Base-by-base conservation (phyloP, 2,797 vertebrate genomes). In the Pampus argenteus region DNA sequence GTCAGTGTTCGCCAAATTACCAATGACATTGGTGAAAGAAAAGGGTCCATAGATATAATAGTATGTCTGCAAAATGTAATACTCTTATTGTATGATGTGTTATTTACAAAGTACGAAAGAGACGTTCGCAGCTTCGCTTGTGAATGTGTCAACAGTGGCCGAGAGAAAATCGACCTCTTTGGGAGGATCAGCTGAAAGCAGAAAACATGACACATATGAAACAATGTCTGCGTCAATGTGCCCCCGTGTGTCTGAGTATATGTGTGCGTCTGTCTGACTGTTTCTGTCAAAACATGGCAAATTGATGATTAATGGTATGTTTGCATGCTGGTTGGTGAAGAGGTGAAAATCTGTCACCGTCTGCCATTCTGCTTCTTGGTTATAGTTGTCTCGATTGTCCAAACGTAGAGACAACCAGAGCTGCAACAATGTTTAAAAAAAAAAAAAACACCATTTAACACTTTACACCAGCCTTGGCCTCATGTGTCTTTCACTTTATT, bases 271-370 rank as follows among this genome's bases (percentile, higher is more conserved):
- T 84, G 78, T 51, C 51, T 66, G 72, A 69, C 76, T 73, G 67
- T 73, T 45, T 74, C 48, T 75, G 69, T 86, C 85, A 86, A 82
- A 85, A 89, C 76, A 83, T 26, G 64, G 79, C 65, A 83, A 81
- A 81, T 49, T 79, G 59, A 86, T 86, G 76, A 90, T 82, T 85
- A 83, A 88, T 82, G 76, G 74, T 67, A 61, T 66, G 63, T 78
- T 82, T 84, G 71, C 54, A 60, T 66, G 79, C 45, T 47, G 57
- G 70, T 42, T 73, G 54, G 59, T 64, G 73, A 69, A 56, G 65
- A 71, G 45, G 69, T 82, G 49, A 77, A 64, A 71, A 80, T 76
- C 67, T 52, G 66, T 85, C 73, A 65, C 57, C 9, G 38, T 62
- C 60, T 18, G n/a, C 54, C 26, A 10, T 31, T 58, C 61, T 66